Evolutionary conservation across 2,888 invertebrate species (phyloP).

Genomic region (Oxyteleia sp.): DNA sequence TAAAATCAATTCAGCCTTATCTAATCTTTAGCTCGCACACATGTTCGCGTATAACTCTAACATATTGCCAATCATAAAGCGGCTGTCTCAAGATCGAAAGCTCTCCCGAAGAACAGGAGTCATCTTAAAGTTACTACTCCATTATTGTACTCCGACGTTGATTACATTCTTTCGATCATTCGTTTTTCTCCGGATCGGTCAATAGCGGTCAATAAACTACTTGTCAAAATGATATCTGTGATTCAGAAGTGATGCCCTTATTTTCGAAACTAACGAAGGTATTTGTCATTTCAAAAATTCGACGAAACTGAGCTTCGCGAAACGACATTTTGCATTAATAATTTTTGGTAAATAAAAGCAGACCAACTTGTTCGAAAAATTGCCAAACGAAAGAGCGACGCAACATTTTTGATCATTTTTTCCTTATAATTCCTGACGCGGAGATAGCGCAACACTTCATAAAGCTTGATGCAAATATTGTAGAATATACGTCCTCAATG

Average conservation of each 20-base stretch:
- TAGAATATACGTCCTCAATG: no score
- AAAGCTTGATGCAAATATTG: no score
- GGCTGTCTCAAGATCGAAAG: slow-evolving; percentile 42
- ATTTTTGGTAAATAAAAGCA: no score
- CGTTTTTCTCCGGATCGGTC: slow-evolving; percentile 52
- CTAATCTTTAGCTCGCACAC: slow-evolving; percentile 7
- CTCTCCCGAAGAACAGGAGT: slow-evolving; percentile 42
- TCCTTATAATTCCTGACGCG: no score
- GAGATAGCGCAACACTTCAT: no score
- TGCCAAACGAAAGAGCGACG: no score
- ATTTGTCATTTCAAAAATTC: slow-evolving; percentile 36
- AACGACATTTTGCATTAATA: background rate
- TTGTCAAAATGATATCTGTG: slow-evolving; percentile 56
- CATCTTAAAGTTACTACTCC: slow-evolving; percentile 55
- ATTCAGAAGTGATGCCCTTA: slow-evolving; percentile 42
- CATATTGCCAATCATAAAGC: slow-evolving; percentile 50
- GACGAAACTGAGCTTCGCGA: background rate
- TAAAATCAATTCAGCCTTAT: slow-evolving; percentile 39
- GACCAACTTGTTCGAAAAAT: no score
- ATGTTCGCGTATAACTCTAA: slow-evolving; percentile 21
- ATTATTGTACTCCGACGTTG: slow-evolving; percentile 52
- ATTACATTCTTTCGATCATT: slow-evolving; percentile 63
- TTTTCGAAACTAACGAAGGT: slow-evolving; percentile 35
- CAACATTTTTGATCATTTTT: no score
- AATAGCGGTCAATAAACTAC: slow-evolving; percentile 49